Evolutionary conservation across 1,140 invertebrate genomes (phyloP), one percentile per base, ranked within the genome.

Genomic region (Neodiprion pinetum): DNA sequence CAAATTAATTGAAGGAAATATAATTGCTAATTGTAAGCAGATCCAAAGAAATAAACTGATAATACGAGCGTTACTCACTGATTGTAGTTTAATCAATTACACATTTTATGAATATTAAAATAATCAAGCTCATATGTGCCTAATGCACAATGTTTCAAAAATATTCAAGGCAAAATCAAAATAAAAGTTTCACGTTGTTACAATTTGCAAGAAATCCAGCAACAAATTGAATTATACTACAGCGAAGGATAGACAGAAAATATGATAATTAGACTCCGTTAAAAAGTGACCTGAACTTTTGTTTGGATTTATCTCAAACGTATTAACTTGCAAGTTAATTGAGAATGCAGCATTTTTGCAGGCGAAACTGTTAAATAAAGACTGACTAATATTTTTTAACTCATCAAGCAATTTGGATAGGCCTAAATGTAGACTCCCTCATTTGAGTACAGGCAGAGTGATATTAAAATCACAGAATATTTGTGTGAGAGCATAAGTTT

Each of bases 1-100:
- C 53, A 17, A 12, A 61, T 61, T 14, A 61, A 17, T 9, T 61
- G 11, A 17, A 61, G n/a, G 53, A 61, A 61, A 61, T 14, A 61
- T 9, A 14, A 61, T 61, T 17, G 53, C 53, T 40, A 40, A 68
- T 47, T 5, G 7, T 21, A 72, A 23, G 50, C 65, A 11, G 48
- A 70, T 53, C 1, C 0, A 76, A 61, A 5, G n/a, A 74, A 66
- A 71, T 50, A 65, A 49, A 53, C 61, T 73, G 66, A 47, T 48
- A 71, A 79, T 74, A 66, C 61, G 49, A 80, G 76, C 76, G 53
- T 79, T 69, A 67, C 21, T 40, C 28, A 40, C 28, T 40, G 28
- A 40, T 40, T 40, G 28, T 40, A 40, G 1, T 40, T 40, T 5
- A 40, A 40, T 40, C 28, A 40, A 1, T 40, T 40, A 40, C 28